Evolutionary conservation across 2,113 vertebrate genomes (phyloP), one percentile per base, ranked within the genome.

Genomic region (Tenebrosternarchus preto): DNA sequence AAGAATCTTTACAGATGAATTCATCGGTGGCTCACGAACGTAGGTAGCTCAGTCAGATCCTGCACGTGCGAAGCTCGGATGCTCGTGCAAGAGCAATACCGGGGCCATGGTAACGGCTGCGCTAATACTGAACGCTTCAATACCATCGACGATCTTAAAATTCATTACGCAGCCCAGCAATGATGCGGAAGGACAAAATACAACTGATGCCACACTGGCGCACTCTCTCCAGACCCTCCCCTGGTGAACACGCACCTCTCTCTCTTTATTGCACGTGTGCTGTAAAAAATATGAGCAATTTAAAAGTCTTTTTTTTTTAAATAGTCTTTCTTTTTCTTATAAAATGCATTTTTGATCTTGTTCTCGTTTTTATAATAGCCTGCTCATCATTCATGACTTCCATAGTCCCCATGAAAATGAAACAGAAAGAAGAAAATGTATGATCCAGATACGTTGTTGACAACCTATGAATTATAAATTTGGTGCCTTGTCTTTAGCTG

Each of bases 401-500:
- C 31, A 46, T 19, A 6, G 29, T 7, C 17, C 59, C 20, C 36
- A 81, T 43, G 25, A 73, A 77, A 43, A 56, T 71, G 27, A 15
- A 76, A 60, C 22, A 57, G 24, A 22, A 67, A 12, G 8, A 50
- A 50, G 33, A 36, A 2, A 83, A 86, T 83, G 56, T 73, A 33
- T 66, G 79, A 85, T 85, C 78, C 80, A 88, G 85, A 89, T 80
- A 61, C 78, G 50, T 73, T 83, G 85, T 82, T 89, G 86, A 88
- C 78, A 86, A 84, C n/a, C n/a, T n/a, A 55, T 56, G 7, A 19
- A 81, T 90, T 86, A 88, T 86, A 85, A 88, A 91, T 86, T 71
- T 83, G 71, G 78, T 80, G 84, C 61, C 22, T 33, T 86, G 80
- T 80, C 53, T 87, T 88, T 69, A 82, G 85, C 82, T 80, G 84